Percentiles rank a stretch among this genome's conserved stretches.
These are phyloP conservation scores for human (Homo sapiens) DNA, from an alignment of 2,113 vertebrate genomes.

Conservation along the genomic window DNA sequence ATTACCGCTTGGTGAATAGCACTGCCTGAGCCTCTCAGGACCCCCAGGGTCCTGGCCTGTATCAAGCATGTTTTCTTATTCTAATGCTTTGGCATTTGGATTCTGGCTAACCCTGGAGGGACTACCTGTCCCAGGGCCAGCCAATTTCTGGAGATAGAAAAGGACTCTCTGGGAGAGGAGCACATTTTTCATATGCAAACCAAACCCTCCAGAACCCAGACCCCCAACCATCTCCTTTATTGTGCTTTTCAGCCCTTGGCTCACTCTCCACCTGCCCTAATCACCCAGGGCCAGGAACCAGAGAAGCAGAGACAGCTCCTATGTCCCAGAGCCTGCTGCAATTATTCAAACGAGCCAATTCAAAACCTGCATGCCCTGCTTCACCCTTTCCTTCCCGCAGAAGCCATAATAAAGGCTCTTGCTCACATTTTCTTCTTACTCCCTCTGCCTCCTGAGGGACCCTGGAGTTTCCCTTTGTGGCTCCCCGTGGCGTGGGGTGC, in stretches of 20 bases:
- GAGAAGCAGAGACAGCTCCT: not conserved
- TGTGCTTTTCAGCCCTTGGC: not conserved
- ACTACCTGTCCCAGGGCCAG: not conserved
- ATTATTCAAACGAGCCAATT: fast-evolving
- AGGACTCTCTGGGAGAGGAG: not conserved
- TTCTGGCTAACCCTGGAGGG: not conserved
- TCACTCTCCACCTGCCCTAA: not conserved
- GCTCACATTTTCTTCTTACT: not conserved
- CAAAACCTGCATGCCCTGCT: too few relatives aligned
- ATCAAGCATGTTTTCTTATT: not conserved
- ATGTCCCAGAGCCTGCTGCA: not conserved
- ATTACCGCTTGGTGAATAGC: not conserved
- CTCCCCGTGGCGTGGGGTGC: fast-evolving
- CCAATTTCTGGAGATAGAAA: not conserved
- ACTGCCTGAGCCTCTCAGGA: not conserved
- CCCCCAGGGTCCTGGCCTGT: not conserved
- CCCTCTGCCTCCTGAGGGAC: not conserved
- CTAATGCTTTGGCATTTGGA: not conserved
- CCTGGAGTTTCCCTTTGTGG: not conserved
- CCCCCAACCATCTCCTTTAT: not conserved
- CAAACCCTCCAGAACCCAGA: not conserved
- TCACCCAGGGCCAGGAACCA: not conserved
- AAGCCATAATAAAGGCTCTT: not conserved
- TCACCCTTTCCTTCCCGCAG: not conserved
- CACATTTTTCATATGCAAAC: not conserved